Evolutionary conservation across 2,797 vertebrate genomes (phyloP), one percentile per base, ranked within the genome.

Genomic region (Sebastes ruberrimus): DNA sequence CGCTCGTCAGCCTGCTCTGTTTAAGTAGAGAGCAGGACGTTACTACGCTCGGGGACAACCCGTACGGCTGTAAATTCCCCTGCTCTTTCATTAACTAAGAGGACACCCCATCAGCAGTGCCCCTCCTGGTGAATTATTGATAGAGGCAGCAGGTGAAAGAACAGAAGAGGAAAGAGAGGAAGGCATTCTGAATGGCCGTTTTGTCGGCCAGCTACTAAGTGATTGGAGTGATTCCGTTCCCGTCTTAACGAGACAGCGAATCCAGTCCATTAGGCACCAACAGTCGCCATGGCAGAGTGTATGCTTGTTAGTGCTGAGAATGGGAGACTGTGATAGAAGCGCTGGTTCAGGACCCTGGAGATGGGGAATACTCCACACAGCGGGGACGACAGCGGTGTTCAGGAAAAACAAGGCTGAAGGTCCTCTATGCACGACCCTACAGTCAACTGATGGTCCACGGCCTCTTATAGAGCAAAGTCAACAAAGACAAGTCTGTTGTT

Each of bases 71-170:
- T 89, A 93, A 93, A 94, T 90, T 76, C 81, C 74, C 10, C 10
- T 20, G 72, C 85, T 86, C 76, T 87, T 92, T 94, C 91, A 94
- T 94, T 91, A 94, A 90, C 91, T 89, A 85, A 91, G 87, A 91
- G 83, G 91, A 93, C 88, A 79, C 76, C 79, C 86, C 81, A 86
- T 85, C 90, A 89, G 84, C 92, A 71, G 62, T 53, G 82, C 22
- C 72, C 68, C 84, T 83, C 49, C 62, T 57, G 52, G 79, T 94
- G 89, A 95, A 95, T 95, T 93, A 96, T 92, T 93, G 88, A 95
- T 90, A 60, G 77, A 72, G 81, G 76, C 71, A 61, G 72, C 66
- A 55, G 67, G 59, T 65, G 63, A 77, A 76, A 71, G 53, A 18
- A 22, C 72, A 73, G 64, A 56, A 33, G 59, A 63, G 60, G 56